Evolutionary conservation across 2,797 vertebrate species (phyloP).

Genomic region (Sebastes melanostomus): DNA sequence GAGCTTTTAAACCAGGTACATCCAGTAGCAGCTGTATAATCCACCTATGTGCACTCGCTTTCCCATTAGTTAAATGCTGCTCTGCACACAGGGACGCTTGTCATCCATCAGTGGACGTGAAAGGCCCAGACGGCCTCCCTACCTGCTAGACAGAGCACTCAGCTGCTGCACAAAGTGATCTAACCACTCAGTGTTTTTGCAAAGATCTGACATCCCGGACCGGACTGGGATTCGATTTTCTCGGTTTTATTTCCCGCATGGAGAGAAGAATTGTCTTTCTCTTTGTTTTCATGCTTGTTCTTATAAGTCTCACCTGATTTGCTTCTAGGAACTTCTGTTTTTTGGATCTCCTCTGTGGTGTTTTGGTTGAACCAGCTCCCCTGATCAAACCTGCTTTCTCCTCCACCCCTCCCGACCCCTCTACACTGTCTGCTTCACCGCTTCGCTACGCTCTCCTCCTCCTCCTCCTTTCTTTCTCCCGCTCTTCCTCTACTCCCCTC

Average conservation of each 20-base stretch:
- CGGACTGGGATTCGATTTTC: conserved; percentile 8
- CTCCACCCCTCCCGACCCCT: conserved; percentile 20
- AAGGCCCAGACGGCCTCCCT: conserved; percentile 8
- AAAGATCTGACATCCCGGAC: neutral
- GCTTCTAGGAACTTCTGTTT: conserved; percentile 11
- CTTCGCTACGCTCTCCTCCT: conserved; percentile 39
- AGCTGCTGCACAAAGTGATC: conserved; percentile 3
- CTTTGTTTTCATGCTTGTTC: conserved; percentile 14
- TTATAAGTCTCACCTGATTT: conserved; percentile 13
- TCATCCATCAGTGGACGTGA: conserved; percentile 45
- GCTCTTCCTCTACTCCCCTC: conserved; percentile 70
- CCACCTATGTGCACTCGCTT: conserved; percentile 24
- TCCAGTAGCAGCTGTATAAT: conserved; percentile 42
- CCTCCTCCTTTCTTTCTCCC: conserved; percentile 17
- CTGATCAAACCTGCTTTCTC: conserved; percentile 66
- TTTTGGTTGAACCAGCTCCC: conserved; percentile 67
- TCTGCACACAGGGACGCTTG: conserved; percentile 41
- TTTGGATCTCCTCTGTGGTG: conserved; percentile 2
- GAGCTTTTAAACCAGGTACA: conserved; percentile 28
- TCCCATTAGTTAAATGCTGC: conserved; percentile 51
- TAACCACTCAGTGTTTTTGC: conserved; percentile 29
- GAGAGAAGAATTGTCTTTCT: neutral
- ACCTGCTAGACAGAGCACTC: conserved; percentile 1
- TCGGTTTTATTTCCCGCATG: neutral
- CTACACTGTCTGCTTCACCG: conserved; percentile 47